Percentiles rank a stretch among this genome's conserved stretches.
phyloP scores from a whole-genome alignment of 2,113 vertebrate species.

The Campylomormyrus numenius region DNA sequence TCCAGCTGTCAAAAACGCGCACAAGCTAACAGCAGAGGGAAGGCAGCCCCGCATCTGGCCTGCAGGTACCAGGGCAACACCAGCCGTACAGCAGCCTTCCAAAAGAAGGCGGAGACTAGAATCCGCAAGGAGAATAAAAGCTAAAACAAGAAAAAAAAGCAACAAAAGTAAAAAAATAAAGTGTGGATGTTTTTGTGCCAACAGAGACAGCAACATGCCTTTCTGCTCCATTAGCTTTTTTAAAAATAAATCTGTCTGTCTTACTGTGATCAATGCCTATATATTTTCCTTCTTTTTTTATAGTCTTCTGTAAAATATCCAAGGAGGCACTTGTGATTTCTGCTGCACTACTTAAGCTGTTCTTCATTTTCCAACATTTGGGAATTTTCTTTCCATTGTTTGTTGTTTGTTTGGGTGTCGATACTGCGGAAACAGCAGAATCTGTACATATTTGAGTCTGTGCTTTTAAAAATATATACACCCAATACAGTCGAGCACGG shows the following conservation, averaged over 20 bases:
- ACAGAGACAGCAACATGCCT: neutral
- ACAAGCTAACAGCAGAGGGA: neutral
- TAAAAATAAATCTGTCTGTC: neutral
- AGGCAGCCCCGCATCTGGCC: conserved; percentile 24
- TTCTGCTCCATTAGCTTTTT: neutral
- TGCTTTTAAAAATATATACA: neutral
- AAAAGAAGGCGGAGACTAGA: neutral
- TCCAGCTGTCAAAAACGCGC: conserved; percentile 8
- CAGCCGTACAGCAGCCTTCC: neutral
- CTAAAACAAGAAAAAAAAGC: neutral
- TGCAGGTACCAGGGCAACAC: neutral
- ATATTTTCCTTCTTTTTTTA: neutral
- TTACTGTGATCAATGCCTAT: neutral
- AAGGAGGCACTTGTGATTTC: neutral
- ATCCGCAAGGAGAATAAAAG: neutral
- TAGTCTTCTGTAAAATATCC: neutral
- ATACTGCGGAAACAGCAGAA: neutral
- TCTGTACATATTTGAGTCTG: neutral
- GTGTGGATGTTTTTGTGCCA: neutral
- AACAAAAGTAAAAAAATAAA: neutral
- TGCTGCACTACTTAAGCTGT: neutral
- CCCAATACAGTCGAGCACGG: too few relatives aligned
- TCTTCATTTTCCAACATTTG: neutral
- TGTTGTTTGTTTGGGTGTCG: neutral
- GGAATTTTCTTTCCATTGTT: neutral